These are phyloP conservation scores for Cephalotes varians DNA, from an alignment of 2,888 invertebrate species.

Conservation along the genomic window DNA sequence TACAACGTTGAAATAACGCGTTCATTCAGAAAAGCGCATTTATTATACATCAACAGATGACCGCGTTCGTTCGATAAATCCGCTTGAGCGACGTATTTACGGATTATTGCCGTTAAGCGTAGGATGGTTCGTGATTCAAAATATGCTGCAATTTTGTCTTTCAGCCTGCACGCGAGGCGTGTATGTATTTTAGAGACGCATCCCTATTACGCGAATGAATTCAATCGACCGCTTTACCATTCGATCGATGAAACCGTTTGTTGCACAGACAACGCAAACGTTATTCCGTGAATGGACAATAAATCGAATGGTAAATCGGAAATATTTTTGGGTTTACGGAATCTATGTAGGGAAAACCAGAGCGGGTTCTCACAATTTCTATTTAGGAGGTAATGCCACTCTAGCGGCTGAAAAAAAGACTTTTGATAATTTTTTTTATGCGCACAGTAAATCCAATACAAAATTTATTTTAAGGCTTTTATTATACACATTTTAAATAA, in stretches of 20 bases:
- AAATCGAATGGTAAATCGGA: not conserved
- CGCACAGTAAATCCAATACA: too few relatives aligned
- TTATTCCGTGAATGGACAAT: conserved; percentile 5
- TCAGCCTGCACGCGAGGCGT: not conserved
- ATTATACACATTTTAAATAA: too few relatives aligned
- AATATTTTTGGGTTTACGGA: conserved; percentile 4
- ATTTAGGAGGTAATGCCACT: too few relatives aligned
- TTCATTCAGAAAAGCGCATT: conserved; percentile 18
- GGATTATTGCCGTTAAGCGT: conserved; percentile 28
- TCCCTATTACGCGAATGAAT: not conserved
- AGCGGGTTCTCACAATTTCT: too few relatives aligned
- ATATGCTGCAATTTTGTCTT: not conserved
- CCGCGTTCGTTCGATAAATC: not conserved
- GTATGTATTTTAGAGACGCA: not conserved
- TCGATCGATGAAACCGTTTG: not conserved
- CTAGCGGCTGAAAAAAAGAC: too few relatives aligned
- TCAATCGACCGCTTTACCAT: conserved; percentile 21
- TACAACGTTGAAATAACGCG: conserved; percentile 9
- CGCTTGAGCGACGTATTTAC: conserved; percentile 32
- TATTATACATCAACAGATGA: conserved; percentile 31
- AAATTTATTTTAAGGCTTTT: too few relatives aligned
- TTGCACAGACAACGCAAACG: not conserved
- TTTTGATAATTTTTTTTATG: too few relatives aligned
- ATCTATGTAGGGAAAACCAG: too few relatives aligned
- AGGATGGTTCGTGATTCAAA: conserved; percentile 17